Evolutionary conservation across 2,888 invertebrate species (phyloP).

Genomic region (Glaucopsyche alexis): DNA sequence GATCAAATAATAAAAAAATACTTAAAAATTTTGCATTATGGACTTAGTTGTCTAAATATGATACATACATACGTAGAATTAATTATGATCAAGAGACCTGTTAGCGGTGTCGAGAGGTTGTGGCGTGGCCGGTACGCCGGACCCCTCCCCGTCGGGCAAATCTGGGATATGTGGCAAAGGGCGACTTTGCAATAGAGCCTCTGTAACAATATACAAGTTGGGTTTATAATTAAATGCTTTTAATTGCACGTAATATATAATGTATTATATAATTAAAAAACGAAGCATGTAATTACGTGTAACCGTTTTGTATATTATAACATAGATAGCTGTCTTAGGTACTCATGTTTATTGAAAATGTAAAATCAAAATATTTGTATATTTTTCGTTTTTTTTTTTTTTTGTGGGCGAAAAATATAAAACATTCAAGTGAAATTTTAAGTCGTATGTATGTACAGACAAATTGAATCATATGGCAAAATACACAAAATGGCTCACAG

Average conservation of each 20-base stretch:
- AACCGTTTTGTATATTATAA: constrained; percentile 30
- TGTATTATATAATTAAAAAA: constrained; percentile 26
- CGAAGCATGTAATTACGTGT: constrained; percentile 29
- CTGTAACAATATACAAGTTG: constrained; percentile 77
- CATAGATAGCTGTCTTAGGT: constrained; percentile 15
- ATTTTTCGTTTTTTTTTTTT: background rate
- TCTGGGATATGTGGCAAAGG: constrained; percentile 96
- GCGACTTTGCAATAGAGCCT: constrained; percentile 94
- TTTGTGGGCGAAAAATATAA: background rate
- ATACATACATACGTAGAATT: constrained; percentile 21
- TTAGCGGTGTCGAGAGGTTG: constrained; percentile 71
- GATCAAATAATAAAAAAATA: constrained; percentile 23
- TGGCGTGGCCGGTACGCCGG: constrained; percentile 56
- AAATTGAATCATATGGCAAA: constrained; percentile 11
- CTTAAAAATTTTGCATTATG: constrained; percentile 5
- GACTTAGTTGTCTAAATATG: constrained; percentile 30
- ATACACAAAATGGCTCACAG: constrained; percentile 28
- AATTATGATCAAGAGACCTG: constrained; percentile 51
- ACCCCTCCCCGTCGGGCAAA: constrained; percentile 84
- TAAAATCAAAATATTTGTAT: background rate
- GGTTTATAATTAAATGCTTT: constrained; percentile 30
- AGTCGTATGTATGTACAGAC: constrained; percentile 16
- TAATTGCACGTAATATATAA: constrained; percentile 25
- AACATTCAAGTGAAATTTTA: background rate
- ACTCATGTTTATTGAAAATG: background rate